phyloP scores from a whole-genome alignment of 2,888 invertebrate genomes.

The Aelia acuminata region DNA sequence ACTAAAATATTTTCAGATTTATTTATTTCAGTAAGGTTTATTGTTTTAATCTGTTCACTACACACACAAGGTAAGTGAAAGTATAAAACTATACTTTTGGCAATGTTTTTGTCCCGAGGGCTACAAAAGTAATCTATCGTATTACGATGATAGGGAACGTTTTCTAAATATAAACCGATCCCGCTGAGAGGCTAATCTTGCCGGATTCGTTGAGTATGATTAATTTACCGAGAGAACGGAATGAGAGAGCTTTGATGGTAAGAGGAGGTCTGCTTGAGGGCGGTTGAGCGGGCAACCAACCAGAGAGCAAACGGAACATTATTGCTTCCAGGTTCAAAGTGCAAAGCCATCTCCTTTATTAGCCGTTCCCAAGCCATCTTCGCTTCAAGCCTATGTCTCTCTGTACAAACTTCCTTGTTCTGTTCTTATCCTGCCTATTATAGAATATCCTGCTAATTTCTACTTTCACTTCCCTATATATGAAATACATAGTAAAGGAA shows the following conservation, averaged over 20 bases:
- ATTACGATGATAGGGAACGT: too few relatives aligned
- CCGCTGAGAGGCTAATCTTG: background rate
- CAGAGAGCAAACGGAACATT: constrained; percentile 14
- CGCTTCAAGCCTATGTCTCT: background rate
- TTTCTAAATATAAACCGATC: background rate
- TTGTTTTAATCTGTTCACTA: too few relatives aligned
- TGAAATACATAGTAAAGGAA: too few relatives aligned
- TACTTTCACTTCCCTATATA: too few relatives aligned
- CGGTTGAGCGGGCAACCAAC: background rate
- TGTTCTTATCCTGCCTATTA: too few relatives aligned
- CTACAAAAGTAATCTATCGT: too few relatives aligned
- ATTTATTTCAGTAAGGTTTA: too few relatives aligned
- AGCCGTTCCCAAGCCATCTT: background rate
- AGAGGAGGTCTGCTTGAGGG: background rate
- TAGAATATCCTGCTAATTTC: too few relatives aligned
- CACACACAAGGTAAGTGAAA: too few relatives aligned
- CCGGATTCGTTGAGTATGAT: background rate
- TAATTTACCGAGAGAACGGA: background rate
- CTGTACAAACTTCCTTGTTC: background rate
- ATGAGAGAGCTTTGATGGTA: background rate
- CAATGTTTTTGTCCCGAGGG: too few relatives aligned
- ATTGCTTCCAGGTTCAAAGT: background rate
- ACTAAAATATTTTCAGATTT: too few relatives aligned
- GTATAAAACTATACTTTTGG: too few relatives aligned
- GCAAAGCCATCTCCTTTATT: constrained; percentile 1